Evolutionary conservation across 1,140 invertebrate species (phyloP).

Genomic region (Formica exsecta): DNA sequence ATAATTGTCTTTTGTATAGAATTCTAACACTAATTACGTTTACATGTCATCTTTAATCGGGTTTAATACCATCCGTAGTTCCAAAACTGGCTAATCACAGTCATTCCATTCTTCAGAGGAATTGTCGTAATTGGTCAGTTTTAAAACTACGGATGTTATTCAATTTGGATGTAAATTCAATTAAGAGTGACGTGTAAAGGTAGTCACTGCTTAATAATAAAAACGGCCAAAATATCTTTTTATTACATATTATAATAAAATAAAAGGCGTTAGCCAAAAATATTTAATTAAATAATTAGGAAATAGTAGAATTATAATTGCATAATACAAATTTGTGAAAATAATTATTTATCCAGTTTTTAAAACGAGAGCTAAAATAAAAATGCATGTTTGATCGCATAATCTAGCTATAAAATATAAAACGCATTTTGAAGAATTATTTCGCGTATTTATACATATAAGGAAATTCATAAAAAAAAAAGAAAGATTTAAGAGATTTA

Average conservation of each 20-base stretch:
- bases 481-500: too few species aligned
- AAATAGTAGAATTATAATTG: not conserved
- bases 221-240: slow-evolving; percentile 1
- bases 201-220: not conserved
- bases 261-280: not conserved
- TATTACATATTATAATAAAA: not conserved
- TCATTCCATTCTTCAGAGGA: too few species aligned
- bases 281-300: not conserved
- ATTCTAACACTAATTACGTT: not conserved
- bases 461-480: too few species aligned
- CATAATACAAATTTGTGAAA: not conserved
- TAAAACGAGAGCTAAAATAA: too few species aligned
- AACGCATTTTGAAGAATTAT: not conserved
- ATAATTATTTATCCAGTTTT: not conserved
- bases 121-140: too few species aligned
- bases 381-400: not conserved
- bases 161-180: too few species aligned
- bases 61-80: too few species aligned
- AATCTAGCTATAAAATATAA: not conserved
- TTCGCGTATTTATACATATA: not conserved
- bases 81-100: too few species aligned
- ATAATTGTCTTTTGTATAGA: not conserved
- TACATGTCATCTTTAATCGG: too few species aligned
- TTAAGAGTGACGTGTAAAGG: too few species aligned
- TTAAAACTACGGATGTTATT: too few species aligned